Base-by-base conservation (phyloP, 2,888 invertebrate genomes). In the Xanthorhoe spadicearia region DNA sequence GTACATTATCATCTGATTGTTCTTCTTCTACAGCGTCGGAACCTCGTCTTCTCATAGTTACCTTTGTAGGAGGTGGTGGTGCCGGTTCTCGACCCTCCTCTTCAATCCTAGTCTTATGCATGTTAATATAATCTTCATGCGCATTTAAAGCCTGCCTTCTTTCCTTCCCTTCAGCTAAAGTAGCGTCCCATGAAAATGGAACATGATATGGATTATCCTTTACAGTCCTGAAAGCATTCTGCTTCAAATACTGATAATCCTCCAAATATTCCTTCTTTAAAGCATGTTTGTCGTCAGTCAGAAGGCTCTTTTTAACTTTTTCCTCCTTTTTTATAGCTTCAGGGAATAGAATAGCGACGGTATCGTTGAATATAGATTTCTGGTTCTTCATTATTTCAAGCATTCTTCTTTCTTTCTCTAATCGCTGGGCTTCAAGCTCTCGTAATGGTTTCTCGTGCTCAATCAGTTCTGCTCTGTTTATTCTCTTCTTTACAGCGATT, bases 331-430 rank as follows among this genome's bases (percentile, higher is more conserved):
- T 92, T 43, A 94, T 88, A 35, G 94, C 94, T 77, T 95, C 94
- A 0, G 95, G 95, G 74, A 95, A 95, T 13, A 95, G 81, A 67
- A 93, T 93, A 8, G 94, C 94, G 0, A 96, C 94, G 0, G 95
- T 95, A 48, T 96, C 95, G 71, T 95, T 94, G 75, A 96, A 96
- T 72, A 96, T 94, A 5, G 88, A 89, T 69, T 94, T 94, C 68
- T 94, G 94, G 70, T 94, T 92, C 77, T 93, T 93, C 85, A 95
- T 89, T 32, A 94, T 93, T 58, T 94, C 92, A 19, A 91, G 83
- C 85, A 95, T 94, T 79, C 94, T 93, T 72, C 88, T 84, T 76
- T 94, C 94, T 77, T 95, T 95, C 66, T 91, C 91, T 64, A 92
- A 84, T 6, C 94, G 92, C 70, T 95, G 95, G 32, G 92, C 86